These are phyloP conservation scores for Drosophila nr. perissopoda DNA, from an alignment of 2,888 invertebrate genomes.

Conservation along the genomic window DNA sequence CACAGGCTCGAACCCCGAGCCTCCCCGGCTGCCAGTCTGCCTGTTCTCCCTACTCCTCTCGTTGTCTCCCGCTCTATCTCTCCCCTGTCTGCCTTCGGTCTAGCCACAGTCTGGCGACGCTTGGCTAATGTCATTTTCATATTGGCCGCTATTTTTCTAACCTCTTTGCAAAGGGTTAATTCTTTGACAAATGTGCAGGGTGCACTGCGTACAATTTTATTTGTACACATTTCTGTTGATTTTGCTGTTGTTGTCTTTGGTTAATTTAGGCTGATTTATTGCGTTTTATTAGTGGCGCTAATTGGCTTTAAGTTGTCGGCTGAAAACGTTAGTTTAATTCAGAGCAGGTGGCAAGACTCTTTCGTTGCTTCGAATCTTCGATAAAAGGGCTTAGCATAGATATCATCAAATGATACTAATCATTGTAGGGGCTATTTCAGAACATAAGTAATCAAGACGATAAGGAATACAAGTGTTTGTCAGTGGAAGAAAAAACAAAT, in stretches of 20 bases:
- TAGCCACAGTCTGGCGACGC: conserved; percentile 71
- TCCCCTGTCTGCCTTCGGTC: conserved; percentile 50
- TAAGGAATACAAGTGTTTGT: not conserved
- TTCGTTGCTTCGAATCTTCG: not conserved
- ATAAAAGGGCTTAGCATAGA: not conserved
- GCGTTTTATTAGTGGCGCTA: conserved; percentile 66
- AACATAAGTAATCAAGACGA: not conserved
- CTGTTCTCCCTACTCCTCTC: not conserved
- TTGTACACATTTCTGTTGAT: conserved; percentile 27
- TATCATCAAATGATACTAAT: not conserved
- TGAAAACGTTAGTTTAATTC: conserved; percentile 1
- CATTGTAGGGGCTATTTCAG: not conserved
- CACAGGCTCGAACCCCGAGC: conserved; percentile 16
- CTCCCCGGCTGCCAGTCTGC: not conserved
- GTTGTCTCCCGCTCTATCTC: conserved; percentile 1
- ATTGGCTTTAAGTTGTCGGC: conserved; percentile 57
- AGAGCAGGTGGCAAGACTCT: conserved; percentile 24
- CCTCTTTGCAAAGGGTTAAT: conserved; percentile 58
- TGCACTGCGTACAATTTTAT: conserved; percentile 50
- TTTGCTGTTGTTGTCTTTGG: conserved; percentile 13
- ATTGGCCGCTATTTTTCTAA: conserved; percentile 43
- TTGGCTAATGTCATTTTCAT: conserved; percentile 77
- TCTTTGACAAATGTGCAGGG: conserved; percentile 59
- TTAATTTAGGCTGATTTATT: conserved; percentile 70
- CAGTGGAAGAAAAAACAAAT: too few relatives aligned